A percentile compares a stretch with the other conserved stretches of the same genome.
Evolutionary conservation across 2,888 invertebrate species (phyloP).

Genomic region (Tetranychus truncatus): DNA sequence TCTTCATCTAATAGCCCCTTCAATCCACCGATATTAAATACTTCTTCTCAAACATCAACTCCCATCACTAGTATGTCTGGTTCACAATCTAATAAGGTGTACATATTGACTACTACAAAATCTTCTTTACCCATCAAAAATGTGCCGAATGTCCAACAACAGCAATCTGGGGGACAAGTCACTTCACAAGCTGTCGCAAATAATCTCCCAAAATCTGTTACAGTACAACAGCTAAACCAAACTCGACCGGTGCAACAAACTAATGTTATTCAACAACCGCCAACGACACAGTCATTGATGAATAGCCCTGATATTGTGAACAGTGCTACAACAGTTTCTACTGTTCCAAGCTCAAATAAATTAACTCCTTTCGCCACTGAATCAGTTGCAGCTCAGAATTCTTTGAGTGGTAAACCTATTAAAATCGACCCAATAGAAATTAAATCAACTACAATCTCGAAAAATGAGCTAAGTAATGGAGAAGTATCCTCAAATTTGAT

Average conservation of each 20-base stretch:
- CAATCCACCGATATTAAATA: conserved; percentile 3
- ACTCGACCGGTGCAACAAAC: conserved; percentile 5
- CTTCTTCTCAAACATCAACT: conserved; percentile 13
- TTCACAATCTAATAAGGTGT: conserved; percentile 11
- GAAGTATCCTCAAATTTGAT: conserved; percentile 6
- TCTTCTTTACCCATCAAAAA: conserved; percentile 10
- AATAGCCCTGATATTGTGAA: neutral
- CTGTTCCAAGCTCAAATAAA: neutral
- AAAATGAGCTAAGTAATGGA: conserved; percentile 3
- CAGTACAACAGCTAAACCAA: neutral
- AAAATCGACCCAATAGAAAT: neutral
- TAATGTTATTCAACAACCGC: neutral
- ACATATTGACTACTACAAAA: conserved; percentile 11
- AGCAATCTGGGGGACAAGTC: neutral
- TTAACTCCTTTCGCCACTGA: neutral
- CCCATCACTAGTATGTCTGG: conserved; percentile 19
- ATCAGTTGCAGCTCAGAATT: neutral
- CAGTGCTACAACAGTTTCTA: neutral
- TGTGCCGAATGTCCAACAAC: conserved; percentile 16
- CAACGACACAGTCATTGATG: neutral
- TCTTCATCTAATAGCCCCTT: conserved; percentile 1
- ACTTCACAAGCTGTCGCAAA: neutral
- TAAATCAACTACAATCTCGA: neutral
- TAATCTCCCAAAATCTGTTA: conserved; percentile 2
- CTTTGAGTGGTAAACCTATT: neutral